Evolutionary conservation across 92 coral and sea anemone genomes (phyloP).

Genomic region (Zoanthus sociatus): DNA sequence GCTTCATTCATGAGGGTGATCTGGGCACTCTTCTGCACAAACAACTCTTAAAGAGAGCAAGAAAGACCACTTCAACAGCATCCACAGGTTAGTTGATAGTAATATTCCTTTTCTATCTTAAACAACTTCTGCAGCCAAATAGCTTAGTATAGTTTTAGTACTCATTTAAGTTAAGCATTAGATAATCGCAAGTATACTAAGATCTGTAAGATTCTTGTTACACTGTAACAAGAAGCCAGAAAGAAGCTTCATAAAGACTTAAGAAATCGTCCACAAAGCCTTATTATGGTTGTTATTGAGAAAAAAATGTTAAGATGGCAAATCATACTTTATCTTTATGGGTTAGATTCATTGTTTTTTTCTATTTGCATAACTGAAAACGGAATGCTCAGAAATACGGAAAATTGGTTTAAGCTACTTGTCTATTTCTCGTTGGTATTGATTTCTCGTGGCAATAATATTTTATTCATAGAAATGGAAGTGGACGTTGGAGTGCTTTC

Average conservation of each 20-base stretch:
- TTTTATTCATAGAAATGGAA: conserved; percentile 19
- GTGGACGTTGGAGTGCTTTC: conserved; percentile 17
- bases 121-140: not conserved
- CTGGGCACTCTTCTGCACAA: conserved; percentile 74
- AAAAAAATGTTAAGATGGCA: not conserved
- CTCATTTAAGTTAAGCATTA: not conserved
- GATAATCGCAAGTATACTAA: not conserved
- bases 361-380: too few relatives aligned
- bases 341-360: too few relatives aligned
- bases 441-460: not conserved
- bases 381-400: too few relatives aligned
- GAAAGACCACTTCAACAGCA: conserved; percentile 10
- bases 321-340: too few relatives aligned
- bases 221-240: not conserved
- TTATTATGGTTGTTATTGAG: not conserved
- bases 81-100: conserved; percentile 21
- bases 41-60: conserved; percentile 15
- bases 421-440: not conserved
- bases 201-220: not conserved
- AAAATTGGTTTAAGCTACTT: too few relatives aligned
- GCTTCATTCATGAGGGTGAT: conserved; percentile 84
- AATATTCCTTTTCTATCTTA: not conserved
- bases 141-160: not conserved
- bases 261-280: not conserved
- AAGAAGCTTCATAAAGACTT: not conserved